Base-by-base conservation (phyloP, 2,797 vertebrate genomes). In the Lophius americanus region DNA sequence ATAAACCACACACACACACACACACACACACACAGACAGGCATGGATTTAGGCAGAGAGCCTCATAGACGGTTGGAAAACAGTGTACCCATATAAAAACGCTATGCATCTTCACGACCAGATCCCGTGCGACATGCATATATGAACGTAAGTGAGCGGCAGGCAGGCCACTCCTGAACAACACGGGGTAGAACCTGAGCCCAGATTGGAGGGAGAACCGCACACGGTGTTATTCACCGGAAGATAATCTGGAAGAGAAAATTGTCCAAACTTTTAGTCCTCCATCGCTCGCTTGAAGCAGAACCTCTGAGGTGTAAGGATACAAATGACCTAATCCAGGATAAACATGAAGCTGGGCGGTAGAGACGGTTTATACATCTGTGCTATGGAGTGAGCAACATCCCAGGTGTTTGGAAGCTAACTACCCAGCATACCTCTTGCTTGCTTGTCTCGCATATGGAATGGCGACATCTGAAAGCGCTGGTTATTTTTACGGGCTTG, bases 401-500 rank as follows among this genome's bases (percentile, higher is more conserved):
- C 68, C 64, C 70, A 85, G 78, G 78, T 78, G 84, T 88, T 80
- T 55, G 72, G 68, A 82, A 76, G 72, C 74, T 76, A 82, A 77
- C 63, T 63, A 76, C 63, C 63, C 77, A 75, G 78, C 84, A 79
- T 79, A 68, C 79, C 64, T 79, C 62, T 49, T 11, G 68, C 62
- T 54, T 46, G 72, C 73, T 64, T 62, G 44, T 65, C 41, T 11
- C 73, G 75, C 70, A 80, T 85, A 80, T 38, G 51, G 65, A 74
- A 82, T 61, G 53, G 76, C 50, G 51, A 79, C 83, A 85, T 86
- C 71, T 76, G 71, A 88, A 81, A 73, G 72, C 0, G 37, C 9
- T 6, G 13, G 60, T 87, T 89, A 86, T 89, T 90, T 90, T 90
- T 90, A 91, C 75, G 78, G 79, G 53, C 66, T 53, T 91, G 92